Percentiles rank a stretch among this genome's conserved stretches.
phyloP scores from a whole-genome alignment of 92 coral and sea anemone species.

The Anthopleura xanthogrammica region DNA sequence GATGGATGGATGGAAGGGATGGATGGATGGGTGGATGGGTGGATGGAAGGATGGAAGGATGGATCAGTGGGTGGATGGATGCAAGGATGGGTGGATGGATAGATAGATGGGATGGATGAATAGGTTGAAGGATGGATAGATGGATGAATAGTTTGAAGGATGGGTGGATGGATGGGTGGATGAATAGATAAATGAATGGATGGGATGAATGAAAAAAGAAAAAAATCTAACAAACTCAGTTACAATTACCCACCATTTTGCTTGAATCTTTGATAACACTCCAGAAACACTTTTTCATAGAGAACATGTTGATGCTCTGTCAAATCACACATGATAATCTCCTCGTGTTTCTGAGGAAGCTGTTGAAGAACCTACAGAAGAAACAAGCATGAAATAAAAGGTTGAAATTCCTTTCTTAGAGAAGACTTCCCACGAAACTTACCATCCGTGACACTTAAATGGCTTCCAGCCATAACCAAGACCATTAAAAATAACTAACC shows the following conservation, averaged over 20 bases:
- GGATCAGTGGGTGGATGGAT: background rate
- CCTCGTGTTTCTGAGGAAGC: constrained; percentile 78
- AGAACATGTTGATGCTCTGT: constrained; percentile 64
- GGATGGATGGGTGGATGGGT: background rate
- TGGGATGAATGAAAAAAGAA: too few species aligned
- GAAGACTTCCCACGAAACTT: too few species aligned
- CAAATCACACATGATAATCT: constrained; percentile 63
- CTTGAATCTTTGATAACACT: constrained; percentile 66
- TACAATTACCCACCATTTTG: background rate
- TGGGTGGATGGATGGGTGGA: background rate
- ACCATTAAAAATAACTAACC: too few species aligned
- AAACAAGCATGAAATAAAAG: too few species aligned
- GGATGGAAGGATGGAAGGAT: background rate
- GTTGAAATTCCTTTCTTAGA: too few species aligned
- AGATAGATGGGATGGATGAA: too few species aligned
- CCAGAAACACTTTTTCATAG: constrained; percentile 63
- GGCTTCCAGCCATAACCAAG: too few species aligned
- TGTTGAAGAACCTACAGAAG: constrained; percentile 74
- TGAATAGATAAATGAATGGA: background rate
- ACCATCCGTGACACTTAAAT: too few species aligned
- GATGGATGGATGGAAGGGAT: background rate
- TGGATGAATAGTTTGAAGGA: too few species aligned
- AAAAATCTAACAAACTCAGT: background rate
- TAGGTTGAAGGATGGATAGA: background rate
- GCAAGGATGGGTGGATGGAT: too few species aligned